Base-by-base conservation (phyloP, 2,888 invertebrate genomes). In the Ochlodes sylvanus region DNA sequence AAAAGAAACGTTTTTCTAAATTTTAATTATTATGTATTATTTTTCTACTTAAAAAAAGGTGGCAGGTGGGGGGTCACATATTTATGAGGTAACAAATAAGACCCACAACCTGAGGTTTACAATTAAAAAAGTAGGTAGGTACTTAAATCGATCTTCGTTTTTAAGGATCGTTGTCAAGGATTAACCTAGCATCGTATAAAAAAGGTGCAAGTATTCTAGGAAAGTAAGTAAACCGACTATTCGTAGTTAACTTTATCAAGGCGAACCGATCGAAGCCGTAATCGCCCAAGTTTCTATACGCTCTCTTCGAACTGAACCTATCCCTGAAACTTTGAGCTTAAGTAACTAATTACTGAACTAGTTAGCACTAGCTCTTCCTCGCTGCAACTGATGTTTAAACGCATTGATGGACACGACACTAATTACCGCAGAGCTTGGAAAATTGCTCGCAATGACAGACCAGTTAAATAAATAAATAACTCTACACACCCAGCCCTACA, bases 321-420 rank as follows among this genome's bases (percentile, higher is more conserved):
- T n/a, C 42, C 42, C 14, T 42, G n/a, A 42, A 44, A 44, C 42
- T 44, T 44, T n/a, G n/a, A 44, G 42, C n/a, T 15, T 44, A 44
- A 5, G 42, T 44, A 44, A 44, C 15, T 44, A 44, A 15, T n/a
- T 44, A 44, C 42, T 7, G 15, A 44, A 44, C 42, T 44, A 15
- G 42, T 44, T 15, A 44, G 9, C 42, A 7, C 4, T 6, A 7
- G 42, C 42, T 15, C 42, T 15, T 44, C n/a, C 15, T 44, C n/a
- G 15, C 42, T 44, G 42, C 42, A 44, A 15, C 42, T 0, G 42
- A 15, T 44, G 15, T 44, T 44, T 15, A n/a, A 42, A 14, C n/a
- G n/a, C n/a, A 44, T 5, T 15, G 42, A 44, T 44, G 42, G 42
- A 44, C 42, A 15, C 42, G 5, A 5, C 4, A n/a, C 42, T 44